Base-by-base conservation (phyloP, 2,113 vertebrate genomes). In the Tetraodon nigroviridis region DNA sequence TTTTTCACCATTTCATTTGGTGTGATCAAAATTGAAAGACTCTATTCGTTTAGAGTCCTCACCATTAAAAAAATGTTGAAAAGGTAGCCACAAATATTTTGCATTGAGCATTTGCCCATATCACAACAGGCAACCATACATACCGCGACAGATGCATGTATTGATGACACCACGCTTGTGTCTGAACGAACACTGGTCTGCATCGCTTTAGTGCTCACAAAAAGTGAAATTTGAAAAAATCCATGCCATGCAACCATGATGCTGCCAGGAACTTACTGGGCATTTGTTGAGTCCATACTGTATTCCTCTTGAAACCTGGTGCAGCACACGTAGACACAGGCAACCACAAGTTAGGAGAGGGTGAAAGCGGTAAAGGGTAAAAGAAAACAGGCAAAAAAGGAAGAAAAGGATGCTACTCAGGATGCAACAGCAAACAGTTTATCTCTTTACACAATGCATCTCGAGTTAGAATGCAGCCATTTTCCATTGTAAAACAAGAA, bases 231-330 rank as follows among this genome's bases (percentile, higher is more conserved):
- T n/a, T 32, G 11, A 71, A 68, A 72, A 46, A 79, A 59, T 82
- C 67, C 79, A 85, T 85, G 75, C 75, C 76, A 87, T 81, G 86
- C 80, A 82, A 82, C 67, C 79, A 77, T 80, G 78, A 88, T 83
- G 79, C 81, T 79, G 65, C 79, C 80, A 78, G 49, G n/a, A 57
- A 91, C 90, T 90, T 89, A 91, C 90, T 90, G 89, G 78, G 94
- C 93, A 80, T 94, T 90, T 70, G 94, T 97, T 58, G 93, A 95
- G 81, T 95, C 93, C 92, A 92, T 83, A 88, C 94, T 95, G 93
- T 94, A 93, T 75, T 95, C 94, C 88, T 95, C 94, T 78, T 87
- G 84, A 72, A 90, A 89, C 86, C 89, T 90, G 81, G 63, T n/a
- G 77, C 71, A 76, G 75, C 75, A 88, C 75, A 90, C 78, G 84